Conservation (phyloP, 2,113 vertebrate genomes). For the Aspidoscelis tigris region DNA sequence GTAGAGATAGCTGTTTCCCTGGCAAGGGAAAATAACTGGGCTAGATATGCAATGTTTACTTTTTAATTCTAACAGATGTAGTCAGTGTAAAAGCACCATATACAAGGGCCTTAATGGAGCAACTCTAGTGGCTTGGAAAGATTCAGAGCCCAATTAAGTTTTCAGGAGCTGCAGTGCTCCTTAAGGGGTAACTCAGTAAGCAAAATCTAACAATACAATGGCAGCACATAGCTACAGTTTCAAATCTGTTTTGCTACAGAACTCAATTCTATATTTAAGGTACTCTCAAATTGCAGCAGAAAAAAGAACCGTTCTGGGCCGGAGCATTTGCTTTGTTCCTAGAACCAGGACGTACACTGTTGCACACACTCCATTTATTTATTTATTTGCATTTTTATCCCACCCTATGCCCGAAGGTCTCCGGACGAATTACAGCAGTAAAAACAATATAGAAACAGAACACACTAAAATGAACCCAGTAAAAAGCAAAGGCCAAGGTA, state of each 20-base stretch:
- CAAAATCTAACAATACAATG: constrained; percentile 27
- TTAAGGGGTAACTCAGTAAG: not conserved
- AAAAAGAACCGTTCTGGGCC: no score
- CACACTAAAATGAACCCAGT: no score
- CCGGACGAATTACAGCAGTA: no score
- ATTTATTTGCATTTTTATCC: no score
- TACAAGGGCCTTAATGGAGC: rapidly evolving
- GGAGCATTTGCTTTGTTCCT: no score
- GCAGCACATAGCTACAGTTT: constrained; percentile 11
- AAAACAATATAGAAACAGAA: no score
- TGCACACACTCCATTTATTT: no score
- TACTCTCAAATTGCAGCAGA: no score
- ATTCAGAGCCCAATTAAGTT: constrained; percentile 54
- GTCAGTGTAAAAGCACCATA: not conserved
- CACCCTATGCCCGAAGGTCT: no score
- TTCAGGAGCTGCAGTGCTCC: not conserved
- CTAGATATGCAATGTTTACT: constrained; percentile 52
- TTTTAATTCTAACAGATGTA: constrained; percentile 53
- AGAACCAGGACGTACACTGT: no score
- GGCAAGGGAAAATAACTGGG: constrained; percentile 52
- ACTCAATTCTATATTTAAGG: not conserved
- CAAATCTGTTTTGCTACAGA: not conserved
- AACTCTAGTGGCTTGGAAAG: constrained; percentile 38
- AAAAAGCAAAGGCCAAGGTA: no score
- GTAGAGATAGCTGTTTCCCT: constrained; percentile 55